Base-by-base conservation (phyloP, 2,113 vertebrate species). In the Podocnemis expansa region DNA sequence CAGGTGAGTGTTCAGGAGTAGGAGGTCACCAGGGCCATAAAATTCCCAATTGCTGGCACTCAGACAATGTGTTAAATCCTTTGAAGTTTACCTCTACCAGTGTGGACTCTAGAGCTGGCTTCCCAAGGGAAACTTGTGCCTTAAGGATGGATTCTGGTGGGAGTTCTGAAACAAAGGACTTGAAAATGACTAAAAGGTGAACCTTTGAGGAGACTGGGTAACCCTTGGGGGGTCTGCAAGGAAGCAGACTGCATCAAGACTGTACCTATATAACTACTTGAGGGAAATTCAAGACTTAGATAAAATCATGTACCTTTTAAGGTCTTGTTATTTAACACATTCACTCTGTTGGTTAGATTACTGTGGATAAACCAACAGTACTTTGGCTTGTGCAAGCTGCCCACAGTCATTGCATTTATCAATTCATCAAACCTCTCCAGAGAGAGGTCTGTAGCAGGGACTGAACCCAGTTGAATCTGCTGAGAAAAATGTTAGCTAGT, bases 291-390 rank as follows among this genome's bases (percentile, higher is more conserved):
- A 5, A 21, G 60, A 14, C 75, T 95, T 92, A 47, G 93, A 87
- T 82, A 56, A 78, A 94, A 54, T 29, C 80, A 4, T 88, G 6
- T 31, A 49, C 56, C 9, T 87, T 52, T 83, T 78, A 43, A 21
- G 6, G 17, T 89, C 58, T 60, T 94, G 31, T 90, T 95, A 10
- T 22, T 95, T 93, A 91, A 83, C 51, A n/a, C 55, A 87, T 51
- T 41, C 81, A 43, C 41, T 87, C 14, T 89, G 47, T 79, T 95
- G 2, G 0, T 49, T 73, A 6, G 84, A 13, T 79, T 92, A 55
- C 91, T 85, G 43, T 1, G 60, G 89, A 90, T 75, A 89, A 91
- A 90, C 47, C 21, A 83, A 75, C 89, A 96, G 70, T 47, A 83
- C n/a, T 70, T 67, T 22, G 19, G 63, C 63, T 25, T 92, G 34